A percentile compares a stretch with the other conserved stretches of the same genome.
Conservation (phyloP, 2,113 vertebrate species). For the Corythornis madagascariensis region DNA sequence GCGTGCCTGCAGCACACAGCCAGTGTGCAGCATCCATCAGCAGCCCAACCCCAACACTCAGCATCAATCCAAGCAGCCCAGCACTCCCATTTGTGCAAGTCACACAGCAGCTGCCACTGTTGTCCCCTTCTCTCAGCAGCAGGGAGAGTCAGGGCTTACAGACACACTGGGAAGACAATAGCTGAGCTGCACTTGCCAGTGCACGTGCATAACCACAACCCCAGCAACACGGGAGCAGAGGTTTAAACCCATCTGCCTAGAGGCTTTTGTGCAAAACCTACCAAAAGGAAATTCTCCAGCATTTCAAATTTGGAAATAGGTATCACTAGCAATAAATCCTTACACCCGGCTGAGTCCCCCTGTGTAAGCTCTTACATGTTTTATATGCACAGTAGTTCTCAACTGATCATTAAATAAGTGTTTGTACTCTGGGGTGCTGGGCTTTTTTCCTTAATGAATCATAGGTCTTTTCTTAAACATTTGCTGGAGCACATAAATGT, state of each 20-base stretch:
- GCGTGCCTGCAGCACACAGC: accelerated
- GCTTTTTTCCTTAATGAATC: neutral
- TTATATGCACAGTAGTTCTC: neutral
- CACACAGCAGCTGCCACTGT: neutral
- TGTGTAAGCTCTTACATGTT: neutral
- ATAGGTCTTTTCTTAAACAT: conserved; percentile 5
- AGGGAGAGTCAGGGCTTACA: neutral
- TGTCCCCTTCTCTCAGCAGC: neutral
- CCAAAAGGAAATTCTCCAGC: neutral
- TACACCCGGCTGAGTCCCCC: neutral
- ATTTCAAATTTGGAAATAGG: neutral
- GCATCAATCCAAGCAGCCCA: neutral
- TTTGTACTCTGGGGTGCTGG: neutral
- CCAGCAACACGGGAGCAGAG: neutral
- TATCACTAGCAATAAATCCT: neutral
- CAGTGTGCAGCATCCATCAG: accelerated
- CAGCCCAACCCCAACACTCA: neutral
- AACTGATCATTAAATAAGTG: neutral
- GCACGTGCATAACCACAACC: neutral
- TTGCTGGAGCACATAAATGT: conserved; percentile 10
- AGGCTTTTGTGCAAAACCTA: neutral
- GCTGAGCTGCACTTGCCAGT: neutral
- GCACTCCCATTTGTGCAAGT: neutral
- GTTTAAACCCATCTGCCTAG: neutral
- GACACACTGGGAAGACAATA: accelerated